Conservation (phyloP, 1,140 invertebrate species). For the Drosophila equinoxialis region DNA sequence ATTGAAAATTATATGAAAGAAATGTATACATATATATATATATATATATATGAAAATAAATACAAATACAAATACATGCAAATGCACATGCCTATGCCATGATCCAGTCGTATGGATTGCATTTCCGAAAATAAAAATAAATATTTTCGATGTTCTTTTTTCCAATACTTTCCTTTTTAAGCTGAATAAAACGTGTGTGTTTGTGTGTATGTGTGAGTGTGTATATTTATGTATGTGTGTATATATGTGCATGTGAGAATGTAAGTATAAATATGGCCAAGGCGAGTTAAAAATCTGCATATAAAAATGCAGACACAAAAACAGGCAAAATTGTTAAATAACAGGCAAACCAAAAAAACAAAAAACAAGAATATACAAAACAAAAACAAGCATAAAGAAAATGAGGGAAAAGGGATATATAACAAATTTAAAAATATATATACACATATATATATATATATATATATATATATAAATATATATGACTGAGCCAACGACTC, state of each 20-base stretch:
- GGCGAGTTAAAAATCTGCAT: background rate
- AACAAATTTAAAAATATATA: slow-evolving; percentile 67
- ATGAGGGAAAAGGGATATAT: slow-evolving; percentile 43
- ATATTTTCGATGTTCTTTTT: background rate
- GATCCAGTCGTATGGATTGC: slow-evolving; percentile 38
- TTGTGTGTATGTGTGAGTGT: background rate
- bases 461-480: slow-evolving; percentile 4
- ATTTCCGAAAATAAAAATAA: slow-evolving; percentile 28
- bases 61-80: slow-evolving; percentile 34
- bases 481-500: slow-evolving; percentile 78
- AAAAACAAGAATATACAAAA: slow-evolving; percentile 22
- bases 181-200: too few relatives aligned
- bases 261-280: slow-evolving; percentile 4
- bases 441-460: background rate
- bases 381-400: slow-evolving; percentile 6
- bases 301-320: slow-evolving; percentile 18
- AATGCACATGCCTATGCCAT: slow-evolving; percentile 35
- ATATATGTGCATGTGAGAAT: slow-evolving; percentile 13
- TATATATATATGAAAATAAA: slow-evolving; percentile 15
- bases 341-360: slow-evolving; percentile 3
- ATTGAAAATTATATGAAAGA: slow-evolving; percentile 35
- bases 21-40: background rate
- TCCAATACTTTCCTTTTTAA: background rate
- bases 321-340: background rate
- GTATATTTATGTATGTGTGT: slow-evolving; percentile 19